phyloP scores from a whole-genome alignment of 2,797 vertebrate species.

The Melanitta fusca region DNA sequence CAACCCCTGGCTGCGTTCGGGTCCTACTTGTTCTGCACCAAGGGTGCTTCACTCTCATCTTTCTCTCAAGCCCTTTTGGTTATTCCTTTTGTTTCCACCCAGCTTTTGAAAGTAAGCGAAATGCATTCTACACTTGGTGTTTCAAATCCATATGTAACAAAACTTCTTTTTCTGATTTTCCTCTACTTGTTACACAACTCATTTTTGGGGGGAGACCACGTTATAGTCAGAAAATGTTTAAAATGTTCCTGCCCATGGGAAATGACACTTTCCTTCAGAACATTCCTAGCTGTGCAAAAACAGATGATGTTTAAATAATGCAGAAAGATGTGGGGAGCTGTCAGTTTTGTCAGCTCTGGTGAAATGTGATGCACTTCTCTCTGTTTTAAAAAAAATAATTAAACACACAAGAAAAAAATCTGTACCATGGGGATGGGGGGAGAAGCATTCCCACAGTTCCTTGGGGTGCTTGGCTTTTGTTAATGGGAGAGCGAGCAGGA shows the following conservation, averaged over 20 bases:
- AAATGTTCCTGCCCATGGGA: slow-evolving; percentile 48
- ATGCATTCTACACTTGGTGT: neutral
- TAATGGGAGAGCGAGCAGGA: slow-evolving; percentile 10
- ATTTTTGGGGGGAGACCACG: neutral
- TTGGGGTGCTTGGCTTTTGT: neutral
- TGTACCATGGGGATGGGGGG: neutral
- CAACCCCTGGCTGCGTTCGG: neutral
- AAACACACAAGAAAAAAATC: neutral
- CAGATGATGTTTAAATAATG: slow-evolving; percentile 68
- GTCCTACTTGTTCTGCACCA: neutral
- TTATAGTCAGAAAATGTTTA: slow-evolving; percentile 12
- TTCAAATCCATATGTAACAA: neutral
- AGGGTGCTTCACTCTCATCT: neutral
- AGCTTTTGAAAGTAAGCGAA: neutral
- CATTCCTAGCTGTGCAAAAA: slow-evolving; percentile 49
- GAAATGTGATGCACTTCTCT: slow-evolving; percentile 45
- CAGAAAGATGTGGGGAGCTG: slow-evolving; percentile 63
- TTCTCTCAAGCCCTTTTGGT: neutral
- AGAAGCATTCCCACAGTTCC: slow-evolving; percentile 3
- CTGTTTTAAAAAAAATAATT: slow-evolving; percentile 48
- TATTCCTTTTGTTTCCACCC: neutral
- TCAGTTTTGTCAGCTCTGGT: slow-evolving; percentile 63
- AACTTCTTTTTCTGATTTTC: neutral
- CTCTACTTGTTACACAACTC: neutral
- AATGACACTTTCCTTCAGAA: slow-evolving; percentile 58